These are phyloP conservation scores for Sebastes dallii DNA, from an alignment of 2,797 vertebrate species.

Conservation along the genomic window DNA sequence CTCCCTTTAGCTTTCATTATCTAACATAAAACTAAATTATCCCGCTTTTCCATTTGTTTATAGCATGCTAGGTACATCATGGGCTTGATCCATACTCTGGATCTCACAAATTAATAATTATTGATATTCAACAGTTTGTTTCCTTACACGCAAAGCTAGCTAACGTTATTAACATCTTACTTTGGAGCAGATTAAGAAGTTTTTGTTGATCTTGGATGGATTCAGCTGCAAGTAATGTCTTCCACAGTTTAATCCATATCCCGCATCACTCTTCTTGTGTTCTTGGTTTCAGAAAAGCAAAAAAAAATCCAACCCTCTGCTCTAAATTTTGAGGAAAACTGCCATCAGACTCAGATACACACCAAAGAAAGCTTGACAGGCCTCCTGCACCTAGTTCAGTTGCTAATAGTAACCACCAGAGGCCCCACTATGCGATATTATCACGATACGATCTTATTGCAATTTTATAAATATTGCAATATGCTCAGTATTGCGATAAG, in stretches of 20 bases:
- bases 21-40: no score
- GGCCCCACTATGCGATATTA: no score
- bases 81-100: background rate
- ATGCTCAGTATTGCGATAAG: no score
- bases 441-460: no score
- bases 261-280: background rate
- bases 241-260: background rate
- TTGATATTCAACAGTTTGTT: background rate
- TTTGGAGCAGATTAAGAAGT: background rate
- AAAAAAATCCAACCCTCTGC: background rate
- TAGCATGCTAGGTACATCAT: background rate
- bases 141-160: background rate
- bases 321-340: background rate
- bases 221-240: background rate
- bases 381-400: background rate
- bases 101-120: background rate
- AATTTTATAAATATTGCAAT: no score
- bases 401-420: background rate
- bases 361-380: no score
- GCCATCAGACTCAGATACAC: no score
- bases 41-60: no score
- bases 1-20: no score
- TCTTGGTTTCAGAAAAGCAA: background rate
- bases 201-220: background rate
- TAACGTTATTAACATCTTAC: background rate